phyloP scores from a whole-genome alignment of 2,888 invertebrate species.

The Heteropelma amictum region DNA sequence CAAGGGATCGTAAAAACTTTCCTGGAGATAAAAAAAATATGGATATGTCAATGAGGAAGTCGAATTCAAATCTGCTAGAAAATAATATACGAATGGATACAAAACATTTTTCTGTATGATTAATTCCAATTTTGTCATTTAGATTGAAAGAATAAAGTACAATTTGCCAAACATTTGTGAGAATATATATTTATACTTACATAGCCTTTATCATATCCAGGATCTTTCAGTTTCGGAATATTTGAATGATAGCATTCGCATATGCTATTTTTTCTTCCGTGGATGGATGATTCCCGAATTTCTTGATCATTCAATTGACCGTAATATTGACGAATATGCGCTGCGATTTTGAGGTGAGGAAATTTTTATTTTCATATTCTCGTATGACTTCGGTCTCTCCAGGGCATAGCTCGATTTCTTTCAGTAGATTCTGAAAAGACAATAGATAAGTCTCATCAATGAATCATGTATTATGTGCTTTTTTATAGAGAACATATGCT shows the following conservation, averaged over 20 bases:
- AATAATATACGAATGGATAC: too few relatives aligned
- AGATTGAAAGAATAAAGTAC: not conserved
- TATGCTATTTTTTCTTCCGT: not conserved
- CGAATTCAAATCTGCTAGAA: too few relatives aligned
- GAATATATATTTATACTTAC: not conserved
- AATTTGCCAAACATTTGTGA: not conserved
- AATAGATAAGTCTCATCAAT: too few relatives aligned
- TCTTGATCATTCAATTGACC: not conserved
- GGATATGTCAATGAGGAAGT: too few relatives aligned
- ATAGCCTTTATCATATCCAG: not conserved
- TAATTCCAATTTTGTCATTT: too few relatives aligned
- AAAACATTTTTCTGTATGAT: too few relatives aligned
- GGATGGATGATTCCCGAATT: not conserved
- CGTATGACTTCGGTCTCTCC: not conserved
- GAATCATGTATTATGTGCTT: too few relatives aligned
- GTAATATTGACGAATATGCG: not conserved
- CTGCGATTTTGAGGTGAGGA: not conserved
- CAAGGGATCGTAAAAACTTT: slow-evolving; percentile 2
- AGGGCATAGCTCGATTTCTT: not conserved
- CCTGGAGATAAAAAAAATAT: not conserved
- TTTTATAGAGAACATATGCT: too few relatives aligned
- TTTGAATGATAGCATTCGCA: not conserved
- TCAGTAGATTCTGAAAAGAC: not conserved
- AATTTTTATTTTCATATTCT: not conserved
- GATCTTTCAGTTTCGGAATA: not conserved